A percentile compares a stretch with the other conserved stretches of the same genome.
These are phyloP conservation scores for Acipenser transmontanus DNA, from an alignment of 2,797 vertebrate genomes.

Conservation along the genomic window DNA sequence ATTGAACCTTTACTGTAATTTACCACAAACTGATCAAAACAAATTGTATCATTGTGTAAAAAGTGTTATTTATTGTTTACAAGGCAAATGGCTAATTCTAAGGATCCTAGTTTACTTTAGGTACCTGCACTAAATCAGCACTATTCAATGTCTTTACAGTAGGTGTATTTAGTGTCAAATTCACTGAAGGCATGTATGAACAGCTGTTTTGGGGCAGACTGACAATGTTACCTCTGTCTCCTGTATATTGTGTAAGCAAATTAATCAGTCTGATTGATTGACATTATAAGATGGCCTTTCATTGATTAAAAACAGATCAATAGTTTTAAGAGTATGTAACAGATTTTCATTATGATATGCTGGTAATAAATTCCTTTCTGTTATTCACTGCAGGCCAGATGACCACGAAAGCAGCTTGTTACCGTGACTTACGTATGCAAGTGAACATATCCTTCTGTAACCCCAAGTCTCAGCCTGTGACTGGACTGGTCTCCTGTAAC, in stretches of 20 bases:
- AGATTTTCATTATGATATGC: slow-evolving; percentile 16
- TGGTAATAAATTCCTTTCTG: background rate
- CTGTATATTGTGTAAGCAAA: slow-evolving; percentile 42
- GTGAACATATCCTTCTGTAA: slow-evolving; percentile 75
- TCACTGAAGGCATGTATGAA: too few relatives aligned
- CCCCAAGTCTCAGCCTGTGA: slow-evolving; percentile 55
- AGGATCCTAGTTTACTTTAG: too few relatives aligned
- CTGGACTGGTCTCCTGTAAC: slow-evolving; percentile 64
- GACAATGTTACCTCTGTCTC: slow-evolving; percentile 26
- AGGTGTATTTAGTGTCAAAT: too few relatives aligned
- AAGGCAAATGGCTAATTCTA: too few relatives aligned
- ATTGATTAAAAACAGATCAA: slow-evolving; percentile 12
- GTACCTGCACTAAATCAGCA: too few relatives aligned
- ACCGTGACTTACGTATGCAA: slow-evolving; percentile 66
- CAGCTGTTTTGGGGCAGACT: too few relatives aligned
- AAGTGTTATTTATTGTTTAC: too few relatives aligned
- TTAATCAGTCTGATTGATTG: slow-evolving; percentile 35
- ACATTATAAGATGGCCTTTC: slow-evolving; percentile 55
- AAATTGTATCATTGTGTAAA: too few relatives aligned
- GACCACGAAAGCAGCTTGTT: slow-evolving; percentile 68
- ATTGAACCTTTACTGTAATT: too few relatives aligned
- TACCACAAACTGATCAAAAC: too few relatives aligned
- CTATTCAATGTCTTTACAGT: too few relatives aligned
- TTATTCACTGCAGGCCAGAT: slow-evolving; percentile 60
- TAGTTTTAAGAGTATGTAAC: slow-evolving; percentile 33